A percentile compares a stretch with the other conserved stretches of the same genome.
Evolutionary conservation across 2,888 invertebrate genomes (phyloP).

Genomic region (Lissocephala sabroskyi): DNA sequence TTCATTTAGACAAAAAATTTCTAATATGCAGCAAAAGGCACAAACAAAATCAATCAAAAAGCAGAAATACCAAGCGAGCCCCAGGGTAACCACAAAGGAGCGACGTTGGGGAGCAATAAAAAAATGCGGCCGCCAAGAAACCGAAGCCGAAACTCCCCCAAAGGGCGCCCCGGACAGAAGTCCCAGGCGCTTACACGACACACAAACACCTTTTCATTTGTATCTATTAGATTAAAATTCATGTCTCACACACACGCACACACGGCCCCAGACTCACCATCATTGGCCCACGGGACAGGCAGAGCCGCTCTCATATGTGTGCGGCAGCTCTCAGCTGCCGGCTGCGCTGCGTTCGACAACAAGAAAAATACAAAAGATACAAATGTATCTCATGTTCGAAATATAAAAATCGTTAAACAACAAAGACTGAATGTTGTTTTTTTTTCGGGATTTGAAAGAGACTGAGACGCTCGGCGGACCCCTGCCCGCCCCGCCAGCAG

Average conservation of each 20-base stretch:
- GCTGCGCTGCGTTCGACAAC: conserved; percentile 53
- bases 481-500: conserved; percentile 13
- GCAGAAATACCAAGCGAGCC: not conserved
- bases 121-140: conserved; percentile 25
- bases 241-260: conserved; percentile 38
- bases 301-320: too few relatives aligned
- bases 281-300: conserved; percentile 51
- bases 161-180: conserved; percentile 7
- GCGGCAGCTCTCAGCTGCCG: conserved; percentile 30
- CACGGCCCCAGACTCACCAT: conserved; percentile 40
- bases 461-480: not conserved
- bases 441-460: conserved; percentile 48
- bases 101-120: conserved; percentile 65
- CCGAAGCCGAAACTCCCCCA: conserved; percentile 22
- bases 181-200: conserved; percentile 44
- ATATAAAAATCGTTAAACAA: conserved; percentile 66
- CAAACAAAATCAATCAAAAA: conserved; percentile 23
- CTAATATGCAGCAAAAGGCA: conserved; percentile 18
- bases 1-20: not conserved
- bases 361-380: conserved; percentile 69
- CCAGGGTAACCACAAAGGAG: not conserved
- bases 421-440: conserved; percentile 64
- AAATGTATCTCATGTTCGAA: conserved; percentile 68
- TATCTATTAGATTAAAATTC: conserved; percentile 72
- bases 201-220: conserved; percentile 69